Evolutionary conservation across 2,113 vertebrate species (phyloP).

Genomic region (Falcunculus frontatus): DNA sequence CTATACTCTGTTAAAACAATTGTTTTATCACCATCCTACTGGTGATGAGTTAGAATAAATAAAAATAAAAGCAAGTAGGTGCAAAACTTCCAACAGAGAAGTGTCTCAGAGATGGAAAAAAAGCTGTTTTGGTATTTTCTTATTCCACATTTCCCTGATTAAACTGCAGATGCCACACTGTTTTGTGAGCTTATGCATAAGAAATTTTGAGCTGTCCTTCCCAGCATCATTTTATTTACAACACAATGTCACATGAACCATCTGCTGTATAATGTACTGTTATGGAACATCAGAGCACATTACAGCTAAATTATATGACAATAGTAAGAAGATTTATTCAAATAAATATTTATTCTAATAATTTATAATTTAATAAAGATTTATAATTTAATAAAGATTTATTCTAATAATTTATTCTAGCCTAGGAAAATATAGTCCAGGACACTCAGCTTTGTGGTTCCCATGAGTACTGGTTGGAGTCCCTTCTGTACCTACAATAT

Average conservation of each 20-base stretch:
- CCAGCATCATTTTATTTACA: conserved; percentile 1
- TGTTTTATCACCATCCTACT: not conserved
- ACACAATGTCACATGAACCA: not conserved
- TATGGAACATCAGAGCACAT: not conserved
- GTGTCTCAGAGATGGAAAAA: not conserved
- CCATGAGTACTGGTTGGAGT: not conserved
- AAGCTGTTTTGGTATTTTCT: not conserved
- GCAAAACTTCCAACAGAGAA: not conserved
- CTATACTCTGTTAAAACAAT: not conserved
- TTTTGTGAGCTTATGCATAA: not conserved
- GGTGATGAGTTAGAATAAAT: not conserved
- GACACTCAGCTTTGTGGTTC: not conserved
- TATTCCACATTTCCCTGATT: not conserved
- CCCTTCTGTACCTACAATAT: not conserved
- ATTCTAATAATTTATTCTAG: not conserved
- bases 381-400: no score
- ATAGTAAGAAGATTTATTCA: no score
- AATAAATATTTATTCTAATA: no score
- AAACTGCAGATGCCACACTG: not conserved
- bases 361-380: no score
- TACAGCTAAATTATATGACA: not conserved
- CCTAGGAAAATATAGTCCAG: not conserved
- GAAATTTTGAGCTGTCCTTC: not conserved
- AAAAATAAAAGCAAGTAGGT: not conserved
- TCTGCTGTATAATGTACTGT: not conserved